A percentile compares a stretch with the other conserved stretches of the same genome.
phyloP scores from a whole-genome alignment of 1,140 invertebrate genomes.

The Zaprionus ornatus region DNA sequence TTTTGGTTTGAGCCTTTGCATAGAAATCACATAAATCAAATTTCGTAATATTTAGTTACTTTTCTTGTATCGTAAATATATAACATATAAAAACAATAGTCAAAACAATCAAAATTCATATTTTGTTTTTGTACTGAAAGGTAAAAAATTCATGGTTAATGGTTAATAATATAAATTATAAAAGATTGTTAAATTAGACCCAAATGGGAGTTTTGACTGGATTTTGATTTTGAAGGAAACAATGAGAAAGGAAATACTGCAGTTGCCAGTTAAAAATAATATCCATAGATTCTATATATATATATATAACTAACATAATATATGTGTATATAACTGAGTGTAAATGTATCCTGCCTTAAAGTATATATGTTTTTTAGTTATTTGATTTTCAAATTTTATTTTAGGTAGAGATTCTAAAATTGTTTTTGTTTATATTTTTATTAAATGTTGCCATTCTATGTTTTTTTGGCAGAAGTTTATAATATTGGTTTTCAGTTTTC shows the following conservation, averaged over 20 bases:
- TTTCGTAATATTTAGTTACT: constrained; percentile 29
- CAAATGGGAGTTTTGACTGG: constrained; percentile 5
- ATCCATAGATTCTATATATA: constrained; percentile 39
- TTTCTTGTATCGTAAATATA: constrained; percentile 19
- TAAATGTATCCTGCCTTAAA: constrained; percentile 45
- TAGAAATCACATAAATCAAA: constrained; percentile 56
- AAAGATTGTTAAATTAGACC: constrained; percentile 38
- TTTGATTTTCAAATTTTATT: constrained; percentile 40
- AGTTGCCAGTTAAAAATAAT: constrained; percentile 36
- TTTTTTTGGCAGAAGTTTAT: constrained; percentile 43
- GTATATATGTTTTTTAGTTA: constrained; percentile 32
- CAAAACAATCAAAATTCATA: constrained; percentile 56
- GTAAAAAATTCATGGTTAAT: constrained; percentile 43
- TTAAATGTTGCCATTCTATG: constrained; percentile 42
- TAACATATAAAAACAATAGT: constrained; percentile 29
- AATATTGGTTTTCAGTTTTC: constrained; percentile 26
- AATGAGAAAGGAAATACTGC: constrained; percentile 62
- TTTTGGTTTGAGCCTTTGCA: constrained; percentile 53
- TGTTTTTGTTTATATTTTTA: constrained; percentile 34
- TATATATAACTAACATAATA: constrained; percentile 25
- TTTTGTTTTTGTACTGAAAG: constrained; percentile 69
- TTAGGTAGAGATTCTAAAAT: constrained; percentile 33
- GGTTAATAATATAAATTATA: constrained; percentile 6
- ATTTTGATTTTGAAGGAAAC: constrained; percentile 33
- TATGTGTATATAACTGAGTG: constrained; percentile 22